phyloP scores from a whole-genome alignment of 2,888 invertebrate species.

The Acholoe squamosa region DNA sequence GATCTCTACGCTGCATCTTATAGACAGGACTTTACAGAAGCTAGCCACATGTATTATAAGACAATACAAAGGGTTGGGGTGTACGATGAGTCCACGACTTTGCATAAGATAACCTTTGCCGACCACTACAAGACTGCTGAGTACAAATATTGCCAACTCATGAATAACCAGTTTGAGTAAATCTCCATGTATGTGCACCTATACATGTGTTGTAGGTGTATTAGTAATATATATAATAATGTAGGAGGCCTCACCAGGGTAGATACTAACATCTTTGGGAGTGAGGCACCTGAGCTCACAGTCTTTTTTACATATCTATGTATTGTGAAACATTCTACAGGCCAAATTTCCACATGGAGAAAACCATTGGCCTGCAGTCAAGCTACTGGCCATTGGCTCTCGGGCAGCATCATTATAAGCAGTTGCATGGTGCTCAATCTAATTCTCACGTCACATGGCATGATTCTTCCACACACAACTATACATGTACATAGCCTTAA shows the following conservation, averaged over 20 bases:
- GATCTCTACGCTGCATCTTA: no score
- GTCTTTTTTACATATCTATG: not conserved
- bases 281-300: no score
- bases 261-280: no score
- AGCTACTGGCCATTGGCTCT: no score
- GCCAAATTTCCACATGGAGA: no score
- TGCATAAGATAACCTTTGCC: not conserved
- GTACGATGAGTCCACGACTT: not conserved
- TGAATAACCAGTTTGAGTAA: conserved; percentile 9
- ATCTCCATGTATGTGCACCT: not conserved
- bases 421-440: conserved; percentile 13
- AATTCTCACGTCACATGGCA: conserved; percentile 23
- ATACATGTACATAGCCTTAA: conserved; percentile 14
- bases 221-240: not conserved
- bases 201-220: not conserved
- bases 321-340: not conserved
- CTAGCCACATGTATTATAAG: not conserved
- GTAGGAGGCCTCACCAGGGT: no score
- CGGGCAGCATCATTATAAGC: not conserved
- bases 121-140: conserved; percentile 38
- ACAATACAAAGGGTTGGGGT: not conserved
- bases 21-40: no score
- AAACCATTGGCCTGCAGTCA: no score
- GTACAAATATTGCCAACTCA: conserved; percentile 34
- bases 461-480: conserved; percentile 22